Percentiles rank a stretch among this genome's conserved stretches.
phyloP scores from a whole-genome alignment of 2,113 vertebrate genomes.

The Cercocebus atys region DNA sequence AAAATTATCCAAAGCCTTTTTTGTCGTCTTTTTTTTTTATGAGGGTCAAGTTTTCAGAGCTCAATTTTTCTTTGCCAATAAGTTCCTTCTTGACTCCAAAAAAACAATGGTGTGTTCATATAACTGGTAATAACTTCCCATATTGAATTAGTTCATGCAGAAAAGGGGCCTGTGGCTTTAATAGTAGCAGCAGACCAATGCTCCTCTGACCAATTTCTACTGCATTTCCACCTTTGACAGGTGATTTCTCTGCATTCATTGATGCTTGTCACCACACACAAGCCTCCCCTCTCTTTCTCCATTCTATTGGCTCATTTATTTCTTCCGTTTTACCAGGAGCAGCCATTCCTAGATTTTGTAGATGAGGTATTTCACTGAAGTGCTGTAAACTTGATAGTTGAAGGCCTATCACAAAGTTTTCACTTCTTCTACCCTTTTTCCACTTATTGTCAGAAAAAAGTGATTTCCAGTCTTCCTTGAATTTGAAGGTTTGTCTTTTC shows the following conservation, averaged over 20 bases:
- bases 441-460: constrained; percentile 89
- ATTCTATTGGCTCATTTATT: constrained; percentile 88
- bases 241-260: constrained; percentile 87
- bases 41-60: constrained; percentile 92
- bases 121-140: constrained; percentile 94
- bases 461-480: constrained; percentile 95
- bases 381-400: constrained; percentile 89
- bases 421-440: constrained; percentile 95
- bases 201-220: constrained; percentile 91
- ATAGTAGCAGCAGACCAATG: constrained; percentile 90
- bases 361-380: constrained; percentile 87
- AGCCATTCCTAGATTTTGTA: constrained; percentile 88
- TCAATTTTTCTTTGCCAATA: constrained; percentile 93
- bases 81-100: constrained; percentile 91
- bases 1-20: constrained; percentile 93
- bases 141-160: constrained; percentile 91
- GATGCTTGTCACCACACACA: constrained; percentile 87
- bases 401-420: constrained; percentile 91
- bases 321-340: constrained; percentile 91
- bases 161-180: constrained; percentile 92
- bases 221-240: constrained; percentile 81
- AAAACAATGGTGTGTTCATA: constrained; percentile 91
- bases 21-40: constrained; percentile 96
- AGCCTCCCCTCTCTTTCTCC: constrained; percentile 89
- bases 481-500: constrained; percentile 91